Conservation (phyloP, 2,888 invertebrate species). For the Schizaphis graminum region DNA sequence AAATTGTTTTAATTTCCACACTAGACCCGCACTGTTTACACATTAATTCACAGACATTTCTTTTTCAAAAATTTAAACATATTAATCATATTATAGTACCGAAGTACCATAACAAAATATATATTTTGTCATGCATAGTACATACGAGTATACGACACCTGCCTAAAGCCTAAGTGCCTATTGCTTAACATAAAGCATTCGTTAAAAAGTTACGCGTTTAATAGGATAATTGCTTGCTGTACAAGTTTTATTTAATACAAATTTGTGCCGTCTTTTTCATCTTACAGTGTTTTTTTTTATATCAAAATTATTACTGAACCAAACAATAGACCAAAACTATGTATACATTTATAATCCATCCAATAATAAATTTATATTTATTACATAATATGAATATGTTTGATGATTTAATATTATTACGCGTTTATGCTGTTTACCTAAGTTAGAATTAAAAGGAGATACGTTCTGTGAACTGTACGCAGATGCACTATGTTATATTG, state of each 20-base stretch:
- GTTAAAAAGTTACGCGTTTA: not conserved
- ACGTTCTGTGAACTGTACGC: not conserved
- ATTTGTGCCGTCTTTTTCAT: not conserved
- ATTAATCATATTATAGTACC: too few species aligned
- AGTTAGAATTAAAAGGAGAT: not conserved
- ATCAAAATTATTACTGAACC: not conserved
- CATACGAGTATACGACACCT: too few species aligned
- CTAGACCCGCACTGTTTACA: not conserved
- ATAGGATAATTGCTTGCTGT: not conserved
- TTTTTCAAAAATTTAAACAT: not conserved
- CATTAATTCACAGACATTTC: not conserved
- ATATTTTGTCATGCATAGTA: too few species aligned
- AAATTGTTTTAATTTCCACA: not conserved
- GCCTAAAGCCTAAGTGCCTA: too few species aligned
- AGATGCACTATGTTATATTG: not conserved
- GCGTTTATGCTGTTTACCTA: not conserved
- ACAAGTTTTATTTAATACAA: not conserved
- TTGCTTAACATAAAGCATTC: not conserved
- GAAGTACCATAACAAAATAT: too few species aligned
- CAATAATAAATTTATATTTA: not conserved
- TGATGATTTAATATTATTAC: not conserved
- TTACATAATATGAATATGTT: not conserved
- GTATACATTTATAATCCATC: not conserved
- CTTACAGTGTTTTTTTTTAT: not conserved
- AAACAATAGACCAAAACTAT: not conserved